These are phyloP conservation scores for Adoxophyes honmai DNA, from an alignment of 1,140 invertebrate genomes.

Conservation along the genomic window DNA sequence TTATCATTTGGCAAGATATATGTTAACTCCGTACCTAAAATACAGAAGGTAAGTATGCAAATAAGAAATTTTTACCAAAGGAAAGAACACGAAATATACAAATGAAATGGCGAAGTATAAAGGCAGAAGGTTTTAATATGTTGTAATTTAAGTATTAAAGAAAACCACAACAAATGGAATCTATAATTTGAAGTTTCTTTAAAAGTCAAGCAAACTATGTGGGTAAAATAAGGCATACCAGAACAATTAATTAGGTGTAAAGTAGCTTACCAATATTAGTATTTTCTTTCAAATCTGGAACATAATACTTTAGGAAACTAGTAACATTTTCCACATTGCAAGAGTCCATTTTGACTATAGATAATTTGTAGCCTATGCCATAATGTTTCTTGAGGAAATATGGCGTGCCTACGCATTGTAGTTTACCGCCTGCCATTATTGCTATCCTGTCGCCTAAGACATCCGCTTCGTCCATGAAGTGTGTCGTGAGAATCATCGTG, in stretches of 20 bases:
- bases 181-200: no score
- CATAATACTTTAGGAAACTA: conserved; percentile 75
- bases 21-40: conserved; percentile 78
- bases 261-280: conserved; percentile 59
- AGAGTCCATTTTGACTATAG: conserved; percentile 52
- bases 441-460: conserved; percentile 94
- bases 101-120: no score
- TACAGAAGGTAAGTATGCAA: no score
- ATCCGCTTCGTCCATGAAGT: conserved; percentile 99
- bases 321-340: conserved; percentile 79
- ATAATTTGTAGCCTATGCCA: conserved; percentile 66
- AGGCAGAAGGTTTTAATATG: no score
- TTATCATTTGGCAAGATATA: conserved; percentile 78
- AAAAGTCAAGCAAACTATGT: no score
- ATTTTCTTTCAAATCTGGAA: conserved; percentile 75
- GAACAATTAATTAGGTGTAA: conserved; percentile 11
- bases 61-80: no score
- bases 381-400: conserved; percentile 78
- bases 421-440: conserved; percentile 90
- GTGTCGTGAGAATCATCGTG: conserved; percentile 95
- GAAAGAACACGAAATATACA: no score
- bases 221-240: no score
- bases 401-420: conserved; percentile 82
- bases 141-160: no score
- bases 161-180: no score